Evolutionary conservation across 2,113 vertebrate species (phyloP).

Genomic region (Mus spicilegus): DNA sequence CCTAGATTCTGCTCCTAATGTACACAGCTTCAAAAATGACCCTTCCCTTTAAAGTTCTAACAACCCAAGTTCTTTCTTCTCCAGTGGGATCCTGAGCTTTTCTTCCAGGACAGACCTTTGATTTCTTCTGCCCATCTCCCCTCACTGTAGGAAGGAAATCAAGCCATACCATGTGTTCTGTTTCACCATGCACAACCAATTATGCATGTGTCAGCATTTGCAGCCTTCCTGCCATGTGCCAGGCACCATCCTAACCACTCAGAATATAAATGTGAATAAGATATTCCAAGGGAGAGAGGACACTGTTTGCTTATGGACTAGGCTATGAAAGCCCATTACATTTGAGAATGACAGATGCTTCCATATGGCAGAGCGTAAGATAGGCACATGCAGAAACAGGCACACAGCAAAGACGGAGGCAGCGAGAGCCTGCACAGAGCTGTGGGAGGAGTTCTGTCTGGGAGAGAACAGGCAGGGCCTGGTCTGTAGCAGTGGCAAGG

Average conservation of each 20-base stretch:
- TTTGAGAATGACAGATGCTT: slow-evolving; percentile 20
- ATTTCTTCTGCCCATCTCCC: slow-evolving; percentile 41
- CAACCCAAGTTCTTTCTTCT: background rate
- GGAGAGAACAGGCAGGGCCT: background rate
- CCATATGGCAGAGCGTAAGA: background rate
- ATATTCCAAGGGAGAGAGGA: background rate
- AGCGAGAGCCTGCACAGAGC: background rate
- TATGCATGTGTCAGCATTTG: slow-evolving; percentile 5
- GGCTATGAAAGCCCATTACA: background rate
- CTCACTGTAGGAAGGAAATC: background rate
- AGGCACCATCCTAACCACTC: background rate
- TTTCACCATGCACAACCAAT: background rate
- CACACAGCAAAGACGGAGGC: background rate
- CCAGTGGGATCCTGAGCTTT: background rate
- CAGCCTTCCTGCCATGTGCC: background rate
- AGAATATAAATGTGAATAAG: slow-evolving; percentile 15
- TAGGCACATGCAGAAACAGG: background rate
- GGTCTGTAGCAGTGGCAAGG: background rate
- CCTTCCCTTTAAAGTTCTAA: background rate
- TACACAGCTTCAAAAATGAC: background rate
- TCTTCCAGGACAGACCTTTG: slow-evolving; percentile 48
- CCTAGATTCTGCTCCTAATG: slow-evolving; percentile 23
- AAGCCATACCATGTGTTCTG: background rate
- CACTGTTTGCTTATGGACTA: background rate
- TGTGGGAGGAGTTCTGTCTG: background rate